A percentile compares a stretch with the other conserved stretches of the same genome.
Conservation (phyloP, 2,888 invertebrate species). For the Dolichomitus sp. region DNA sequence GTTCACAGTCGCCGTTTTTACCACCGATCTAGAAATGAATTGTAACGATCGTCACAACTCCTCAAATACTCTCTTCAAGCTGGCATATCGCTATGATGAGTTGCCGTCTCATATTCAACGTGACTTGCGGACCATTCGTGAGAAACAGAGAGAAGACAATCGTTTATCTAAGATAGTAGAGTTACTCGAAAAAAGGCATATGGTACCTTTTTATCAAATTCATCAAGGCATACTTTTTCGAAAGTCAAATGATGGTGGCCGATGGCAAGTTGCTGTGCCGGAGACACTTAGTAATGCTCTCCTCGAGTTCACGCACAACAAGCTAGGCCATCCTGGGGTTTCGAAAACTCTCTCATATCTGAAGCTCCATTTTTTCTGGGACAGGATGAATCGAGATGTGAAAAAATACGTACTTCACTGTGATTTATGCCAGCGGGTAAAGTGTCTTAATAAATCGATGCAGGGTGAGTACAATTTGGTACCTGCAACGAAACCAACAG, state of each 20-base stretch:
- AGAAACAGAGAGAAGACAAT: neutral
- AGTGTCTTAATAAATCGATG: slow-evolving; percentile 10
- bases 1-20: neutral
- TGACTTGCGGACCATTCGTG: neutral
- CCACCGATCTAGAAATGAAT: neutral
- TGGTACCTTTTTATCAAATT: neutral
- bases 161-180: neutral
- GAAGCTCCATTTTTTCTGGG: slow-evolving; percentile 38
- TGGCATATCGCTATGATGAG: neutral
- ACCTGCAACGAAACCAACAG: slow-evolving; percentile 14
- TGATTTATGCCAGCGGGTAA: slow-evolving; percentile 47
- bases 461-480: slow-evolving; percentile 46
- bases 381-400: neutral
- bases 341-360: slow-evolving; percentile 39
- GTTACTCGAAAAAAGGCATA: no score
- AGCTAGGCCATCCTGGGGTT: slow-evolving; percentile 26
- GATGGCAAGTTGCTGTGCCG: slow-evolving; percentile 17
- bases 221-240: neutral
- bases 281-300: neutral
- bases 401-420: slow-evolving; percentile 35
- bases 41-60: neutral
- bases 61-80: neutral
- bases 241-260: neutral
- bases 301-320: slow-evolving; percentile 26
- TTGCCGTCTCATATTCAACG: neutral